Conservation (phyloP, 2,888 invertebrate genomes). For the Ctena decussata region DNA sequence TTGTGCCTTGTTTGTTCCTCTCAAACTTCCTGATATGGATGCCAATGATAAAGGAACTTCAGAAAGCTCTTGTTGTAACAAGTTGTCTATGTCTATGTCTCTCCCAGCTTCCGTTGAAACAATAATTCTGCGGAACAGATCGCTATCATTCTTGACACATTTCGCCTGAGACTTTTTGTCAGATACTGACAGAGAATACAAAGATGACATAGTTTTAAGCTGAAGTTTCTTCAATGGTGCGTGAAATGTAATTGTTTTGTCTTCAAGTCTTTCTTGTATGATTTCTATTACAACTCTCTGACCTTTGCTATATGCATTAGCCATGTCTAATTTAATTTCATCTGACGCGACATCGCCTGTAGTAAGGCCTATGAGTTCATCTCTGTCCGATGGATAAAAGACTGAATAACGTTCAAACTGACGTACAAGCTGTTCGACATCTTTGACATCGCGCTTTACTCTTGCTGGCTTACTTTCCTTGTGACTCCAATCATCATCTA, state of each 20-base stretch:
- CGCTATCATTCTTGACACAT: too few relatives aligned
- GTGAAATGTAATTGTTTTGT: too few relatives aligned
- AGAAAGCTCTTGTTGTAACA: not conserved
- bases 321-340: too few relatives aligned
- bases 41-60: not conserved
- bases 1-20: not conserved
- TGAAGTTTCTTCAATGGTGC: too few relatives aligned
- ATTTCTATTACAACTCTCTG: too few relatives aligned
- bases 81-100: not conserved
- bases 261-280: too few relatives aligned
- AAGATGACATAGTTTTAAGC: too few relatives aligned
- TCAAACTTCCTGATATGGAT: not conserved
- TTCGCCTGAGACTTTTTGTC: too few relatives aligned
- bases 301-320: too few relatives aligned
- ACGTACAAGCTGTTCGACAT: not conserved
- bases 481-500: not conserved
- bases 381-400: not conserved
- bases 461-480: not conserved
- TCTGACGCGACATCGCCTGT: too few relatives aligned
- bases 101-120: not conserved
- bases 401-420: not conserved
- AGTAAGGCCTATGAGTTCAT: not conserved
- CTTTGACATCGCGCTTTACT: not conserved
- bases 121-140: not conserved
- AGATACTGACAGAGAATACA: too few relatives aligned